These are phyloP conservation scores for Sebastes iracundus DNA, from an alignment of 2,797 vertebrate genomes.

Conservation along the genomic window DNA sequence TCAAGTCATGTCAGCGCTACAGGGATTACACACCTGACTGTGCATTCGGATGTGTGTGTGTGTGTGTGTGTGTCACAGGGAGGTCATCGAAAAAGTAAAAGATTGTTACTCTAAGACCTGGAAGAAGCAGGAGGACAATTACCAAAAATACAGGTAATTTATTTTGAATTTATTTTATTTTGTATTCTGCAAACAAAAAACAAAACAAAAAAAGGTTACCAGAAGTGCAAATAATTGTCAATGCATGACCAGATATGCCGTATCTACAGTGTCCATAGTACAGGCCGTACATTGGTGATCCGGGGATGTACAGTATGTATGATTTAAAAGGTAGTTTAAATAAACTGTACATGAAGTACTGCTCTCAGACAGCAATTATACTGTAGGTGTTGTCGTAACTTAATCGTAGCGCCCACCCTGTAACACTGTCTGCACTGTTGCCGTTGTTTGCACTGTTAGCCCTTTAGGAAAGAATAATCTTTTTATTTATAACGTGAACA, in stretches of 20 bases:
- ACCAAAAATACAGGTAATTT: conserved; percentile 72
- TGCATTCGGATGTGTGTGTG: conserved; percentile 1
- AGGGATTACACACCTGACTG: not conserved
- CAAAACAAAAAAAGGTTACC: not conserved
- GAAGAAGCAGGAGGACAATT: conserved; percentile 67
- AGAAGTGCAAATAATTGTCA: not conserved
- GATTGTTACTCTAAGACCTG: conserved; percentile 64
- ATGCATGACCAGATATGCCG: no score
- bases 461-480: not conserved
- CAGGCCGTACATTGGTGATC: no score
- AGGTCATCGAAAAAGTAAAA: conserved; percentile 52
- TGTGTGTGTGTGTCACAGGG: conserved; percentile 49
- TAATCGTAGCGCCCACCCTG: no score
- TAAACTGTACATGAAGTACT: no score
- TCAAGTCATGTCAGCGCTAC: not conserved
- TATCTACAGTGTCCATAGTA: no score
- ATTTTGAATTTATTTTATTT: not conserved
- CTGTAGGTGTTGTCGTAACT: no score
- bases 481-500: not conserved
- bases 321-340: not conserved
- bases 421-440: no score
- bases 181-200: no score
- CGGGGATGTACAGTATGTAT: no score
- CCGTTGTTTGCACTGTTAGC: no score
- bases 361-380: rapidly evolving